These are phyloP conservation scores for Nomada fabriciana DNA, from an alignment of 2,888 invertebrate species.

Conservation along the genomic window DNA sequence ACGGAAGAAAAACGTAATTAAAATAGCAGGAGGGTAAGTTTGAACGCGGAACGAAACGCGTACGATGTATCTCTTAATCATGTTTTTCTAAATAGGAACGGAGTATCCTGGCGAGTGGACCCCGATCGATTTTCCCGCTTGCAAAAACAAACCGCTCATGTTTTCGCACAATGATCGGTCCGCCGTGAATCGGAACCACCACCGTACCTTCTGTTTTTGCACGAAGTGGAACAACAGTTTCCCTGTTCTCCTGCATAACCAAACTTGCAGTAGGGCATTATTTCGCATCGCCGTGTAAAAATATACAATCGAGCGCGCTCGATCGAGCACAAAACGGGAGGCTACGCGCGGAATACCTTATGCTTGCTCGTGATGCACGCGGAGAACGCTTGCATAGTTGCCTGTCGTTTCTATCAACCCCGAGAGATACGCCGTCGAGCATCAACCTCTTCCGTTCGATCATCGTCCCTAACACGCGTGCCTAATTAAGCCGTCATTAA, in stretches of 20 bases:
- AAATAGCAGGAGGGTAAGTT: not conserved
- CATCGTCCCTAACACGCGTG: not conserved
- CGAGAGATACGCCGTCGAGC: not conserved
- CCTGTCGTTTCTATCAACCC: slow-evolving; percentile 11
- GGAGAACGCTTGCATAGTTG: not conserved
- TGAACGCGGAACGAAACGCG: not conserved
- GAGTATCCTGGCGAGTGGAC: slow-evolving; percentile 43
- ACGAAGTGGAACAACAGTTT: slow-evolving; percentile 70
- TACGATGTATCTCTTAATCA: slow-evolving; percentile 45
- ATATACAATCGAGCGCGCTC: slow-evolving; percentile 50
- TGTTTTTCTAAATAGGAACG: slow-evolving; percentile 52
- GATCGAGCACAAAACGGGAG: slow-evolving; percentile 35
- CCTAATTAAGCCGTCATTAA: slow-evolving; percentile 38
- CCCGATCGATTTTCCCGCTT: slow-evolving; percentile 68
- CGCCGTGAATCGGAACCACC: slow-evolving; percentile 70
- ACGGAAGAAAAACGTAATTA: not conserved
- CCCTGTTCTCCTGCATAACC: slow-evolving; percentile 58
- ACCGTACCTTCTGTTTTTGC: slow-evolving; percentile 70
- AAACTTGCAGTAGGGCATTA: slow-evolving; percentile 50
- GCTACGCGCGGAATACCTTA: slow-evolving; percentile 34
- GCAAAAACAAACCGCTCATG: slow-evolving; percentile 70
- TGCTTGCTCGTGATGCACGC: not conserved
- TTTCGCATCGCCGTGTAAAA: slow-evolving; percentile 62
- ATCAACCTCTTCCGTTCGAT: slow-evolving; percentile 6
- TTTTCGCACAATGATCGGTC: slow-evolving; percentile 73